Evolutionary conservation across 2,797 vertebrate species (phyloP), one percentile per base, ranked within the genome.

Genomic region (Sebastes trivittatus): DNA sequence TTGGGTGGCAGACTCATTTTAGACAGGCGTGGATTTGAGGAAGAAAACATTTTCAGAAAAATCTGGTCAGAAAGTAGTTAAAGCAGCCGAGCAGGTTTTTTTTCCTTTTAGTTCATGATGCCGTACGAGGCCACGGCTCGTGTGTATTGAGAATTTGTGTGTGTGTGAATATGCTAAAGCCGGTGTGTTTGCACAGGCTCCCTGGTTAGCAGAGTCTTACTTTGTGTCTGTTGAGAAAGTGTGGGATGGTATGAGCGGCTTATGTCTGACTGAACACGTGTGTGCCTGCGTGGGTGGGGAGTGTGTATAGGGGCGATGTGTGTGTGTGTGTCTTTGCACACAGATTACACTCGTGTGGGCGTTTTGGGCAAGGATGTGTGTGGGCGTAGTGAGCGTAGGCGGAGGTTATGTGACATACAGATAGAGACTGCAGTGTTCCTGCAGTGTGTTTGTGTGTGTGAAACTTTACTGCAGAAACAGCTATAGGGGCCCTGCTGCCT

Each of bases 181-280:
- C 38, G 66, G 76, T 89, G 84, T 92, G 86, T 88, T 88, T 87
- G 89, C 83, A 60, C 81, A 80, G 76, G 62, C 83, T 88, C 86
- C 72, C 86, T 60, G 81, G 84, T 86, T 81, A 63, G 87, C 86
- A 82, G 86, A 89, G 91, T 90, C 90, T 92, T 90, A 93, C 93
- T 94, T 93, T 92, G 87, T 89, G 89, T 93, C 88, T 93, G 86
- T 91, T 93, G 89, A 92, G 92, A 87, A 93, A 92, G 92, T 93
- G 93, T 94, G 93, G 93, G 93, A 90, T 92, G 90, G 85, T 89
- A 88, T 94, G 92, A 94, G 92, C 93, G 77, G 93, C 93, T 94
- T 95, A 95, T 93, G 94, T 93, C 94, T 95, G 93, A 93, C 89
- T 94, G 93, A 92, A 93, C 94, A 94, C 89, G 92, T 94, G 93